Evolutionary conservation across 2,888 invertebrate genomes (phyloP).

Genomic region (Morpho helenor): DNA sequence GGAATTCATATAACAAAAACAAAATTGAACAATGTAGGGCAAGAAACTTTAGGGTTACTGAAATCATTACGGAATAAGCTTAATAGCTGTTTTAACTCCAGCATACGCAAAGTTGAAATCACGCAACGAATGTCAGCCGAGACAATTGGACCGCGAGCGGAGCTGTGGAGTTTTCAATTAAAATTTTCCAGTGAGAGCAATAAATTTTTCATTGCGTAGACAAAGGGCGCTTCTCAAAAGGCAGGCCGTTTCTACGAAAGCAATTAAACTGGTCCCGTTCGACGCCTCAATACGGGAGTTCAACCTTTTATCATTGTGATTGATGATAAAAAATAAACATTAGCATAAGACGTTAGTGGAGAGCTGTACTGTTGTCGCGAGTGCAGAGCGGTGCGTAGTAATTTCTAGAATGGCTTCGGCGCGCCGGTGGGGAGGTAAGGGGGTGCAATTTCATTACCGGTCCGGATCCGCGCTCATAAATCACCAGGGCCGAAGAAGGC

Average conservation of each 20-base stretch:
- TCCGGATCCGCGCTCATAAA: slow-evolving; percentile 78
- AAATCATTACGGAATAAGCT: slow-evolving; percentile 23
- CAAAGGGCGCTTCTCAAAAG: slow-evolving; percentile 45
- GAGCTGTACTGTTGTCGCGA: slow-evolving; percentile 43
- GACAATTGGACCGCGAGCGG: slow-evolving; percentile 26
- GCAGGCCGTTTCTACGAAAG: slow-evolving; percentile 36
- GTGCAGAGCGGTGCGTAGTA: slow-evolving; percentile 73
- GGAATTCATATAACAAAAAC: slow-evolving; percentile 6
- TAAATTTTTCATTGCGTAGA: slow-evolving; percentile 64
- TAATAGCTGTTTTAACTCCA: slow-evolving; percentile 22
- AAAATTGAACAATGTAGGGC: slow-evolving; percentile 13
- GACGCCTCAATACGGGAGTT: slow-evolving; percentile 29
- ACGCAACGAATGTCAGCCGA: slow-evolving; percentile 22
- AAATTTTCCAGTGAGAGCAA: slow-evolving; percentile 62
- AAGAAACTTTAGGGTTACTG: slow-evolving; percentile 16
- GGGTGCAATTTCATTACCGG: slow-evolving; percentile 80
- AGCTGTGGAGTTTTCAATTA: slow-evolving; percentile 45
- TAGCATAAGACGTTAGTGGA: slow-evolving; percentile 49
- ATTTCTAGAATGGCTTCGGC: slow-evolving; percentile 74
- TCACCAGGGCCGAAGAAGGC: slow-evolving; percentile 78
- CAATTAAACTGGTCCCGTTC: slow-evolving; percentile 39
- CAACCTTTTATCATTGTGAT: slow-evolving; percentile 29
- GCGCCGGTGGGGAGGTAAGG: slow-evolving; percentile 57
- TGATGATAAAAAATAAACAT: slow-evolving; percentile 57
- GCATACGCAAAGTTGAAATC: slow-evolving; percentile 25